Base-by-base conservation (phyloP, 2,797 vertebrate species). In the Artibeus jamaicensis region DNA sequence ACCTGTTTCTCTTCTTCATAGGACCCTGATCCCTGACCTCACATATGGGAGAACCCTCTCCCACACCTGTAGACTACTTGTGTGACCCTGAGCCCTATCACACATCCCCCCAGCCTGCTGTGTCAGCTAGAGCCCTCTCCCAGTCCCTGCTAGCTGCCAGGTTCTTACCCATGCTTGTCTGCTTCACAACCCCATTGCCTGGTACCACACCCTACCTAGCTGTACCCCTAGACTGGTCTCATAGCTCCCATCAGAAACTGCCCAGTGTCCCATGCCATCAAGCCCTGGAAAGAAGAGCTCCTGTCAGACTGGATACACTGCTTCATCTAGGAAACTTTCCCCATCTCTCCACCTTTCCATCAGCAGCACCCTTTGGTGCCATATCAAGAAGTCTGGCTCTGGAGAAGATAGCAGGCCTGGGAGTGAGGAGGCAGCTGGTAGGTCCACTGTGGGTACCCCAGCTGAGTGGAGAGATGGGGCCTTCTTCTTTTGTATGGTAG, bases 401-500 rank as follows among this genome's bases (percentile, higher is more conserved):
- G 21, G 6, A 29, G 5, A 0, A 11, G 24, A 55, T 1, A 34
- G 46, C 71, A 87, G 67, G 9, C 34, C 44, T 15, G 22, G 15
- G 32, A 37, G 59, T 48, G 48, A n/a, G 16, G 29, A 6, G 6
- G 24, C 37, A 3, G 4, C 18, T 9, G 24, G 55, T 24, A 32
- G 70, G 50, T 32, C 9, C 3, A 0, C 16, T 8, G 18, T 24
- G 62, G 48, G 19, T 9, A 9, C 39, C 29, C 29, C 2, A 10
- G n/a, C 32, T 2, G 19, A 7, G 10, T 2, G 6, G n/a, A 70
- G 62, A 73, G 44, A 79, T 0, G 1, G 82, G 24, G 0, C 10
- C 18, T 6, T 5, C 32, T 42, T 83, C 14, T 78, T 39, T 85
- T 16, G 44, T 65, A 0, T 0, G n/a, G 1, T 94, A 98, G 99